These are phyloP conservation scores for Scaeva pyrastri DNA, from an alignment of 2,888 invertebrate genomes.

Conservation along the genomic window DNA sequence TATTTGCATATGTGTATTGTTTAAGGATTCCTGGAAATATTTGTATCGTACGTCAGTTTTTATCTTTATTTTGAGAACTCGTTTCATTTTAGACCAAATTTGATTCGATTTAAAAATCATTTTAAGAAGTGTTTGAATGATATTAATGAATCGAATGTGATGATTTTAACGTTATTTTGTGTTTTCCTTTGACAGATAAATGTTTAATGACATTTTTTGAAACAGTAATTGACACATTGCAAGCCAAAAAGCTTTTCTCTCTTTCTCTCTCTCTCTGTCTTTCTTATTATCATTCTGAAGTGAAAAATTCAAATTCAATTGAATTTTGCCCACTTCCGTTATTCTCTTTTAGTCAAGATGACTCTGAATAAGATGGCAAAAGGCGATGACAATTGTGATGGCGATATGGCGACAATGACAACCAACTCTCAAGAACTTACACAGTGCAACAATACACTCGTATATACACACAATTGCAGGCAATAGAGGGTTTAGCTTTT, in stretches of 20 bases:
- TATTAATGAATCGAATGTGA: too few relatives aligned
- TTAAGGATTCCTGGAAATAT: too few relatives aligned
- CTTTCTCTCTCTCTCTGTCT: background rate
- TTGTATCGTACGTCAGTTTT: too few relatives aligned
- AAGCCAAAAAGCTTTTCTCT: slow-evolving; percentile 34
- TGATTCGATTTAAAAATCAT: too few relatives aligned
- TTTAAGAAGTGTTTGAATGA: too few relatives aligned
- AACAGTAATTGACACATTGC: slow-evolving; percentile 61
- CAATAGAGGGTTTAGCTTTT: slow-evolving; percentile 20
- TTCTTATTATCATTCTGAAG: background rate
- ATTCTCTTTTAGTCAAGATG: background rate
- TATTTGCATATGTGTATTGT: too few relatives aligned
- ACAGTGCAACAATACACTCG: slow-evolving; percentile 33
- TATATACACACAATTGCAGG: slow-evolving; percentile 19
- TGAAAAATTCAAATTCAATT: slow-evolving; percentile 67
- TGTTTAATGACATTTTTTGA: slow-evolving; percentile 35
- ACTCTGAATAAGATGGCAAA: background rate
- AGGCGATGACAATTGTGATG: too few relatives aligned
- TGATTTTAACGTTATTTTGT: too few relatives aligned
- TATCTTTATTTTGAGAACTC: too few relatives aligned
- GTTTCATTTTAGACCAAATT: too few relatives aligned
- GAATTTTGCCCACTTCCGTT: slow-evolving; percentile 26
- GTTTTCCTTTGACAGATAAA: slow-evolving; percentile 1
- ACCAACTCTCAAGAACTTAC: slow-evolving; percentile 28
- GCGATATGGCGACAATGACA: slow-evolving; percentile 63